phyloP scores from a whole-genome alignment of 1,140 invertebrate species.

The Cyphomyrmex costatus region DNA sequence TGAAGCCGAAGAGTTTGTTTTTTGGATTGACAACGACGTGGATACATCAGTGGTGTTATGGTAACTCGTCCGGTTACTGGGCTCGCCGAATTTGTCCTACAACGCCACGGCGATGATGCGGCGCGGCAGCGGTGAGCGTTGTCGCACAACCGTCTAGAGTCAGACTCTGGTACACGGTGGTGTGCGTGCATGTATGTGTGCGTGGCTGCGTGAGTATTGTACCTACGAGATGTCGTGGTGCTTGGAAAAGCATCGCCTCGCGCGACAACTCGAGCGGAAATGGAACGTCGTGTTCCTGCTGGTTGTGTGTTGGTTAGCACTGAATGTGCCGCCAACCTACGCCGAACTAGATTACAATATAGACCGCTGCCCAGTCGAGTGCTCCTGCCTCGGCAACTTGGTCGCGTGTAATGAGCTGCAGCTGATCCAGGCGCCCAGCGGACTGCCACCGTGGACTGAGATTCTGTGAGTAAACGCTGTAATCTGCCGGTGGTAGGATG shows the following conservation, averaged over 20 bases:
- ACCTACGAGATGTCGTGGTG: conserved; percentile 68
- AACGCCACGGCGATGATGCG: conserved; percentile 55
- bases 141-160: conserved; percentile 58
- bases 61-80: conserved; percentile 61
- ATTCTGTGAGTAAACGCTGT: conserved; percentile 79
- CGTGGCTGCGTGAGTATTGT: neutral
- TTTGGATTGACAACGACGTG: conserved; percentile 72
- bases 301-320: conserved; percentile 32
- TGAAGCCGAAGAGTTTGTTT: conserved; percentile 75
- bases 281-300: neutral
- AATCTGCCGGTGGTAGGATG: neutral
- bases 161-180: neutral
- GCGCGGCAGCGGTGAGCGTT: conserved; percentile 37
- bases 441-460: conserved; percentile 84
- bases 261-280: conserved; percentile 36
- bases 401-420: conserved; percentile 82
- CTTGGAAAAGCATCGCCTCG: conserved; percentile 29
- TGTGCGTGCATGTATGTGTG: neutral
- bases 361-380: conserved; percentile 83
- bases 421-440: conserved; percentile 82
- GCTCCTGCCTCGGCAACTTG: conserved; percentile 82
- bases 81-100: conserved; percentile 50
- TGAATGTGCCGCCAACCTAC: conserved; percentile 11
- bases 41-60: conserved; percentile 71
- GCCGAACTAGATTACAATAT: conserved; percentile 22